These are phyloP conservation scores for Desoria tigrina DNA, from an alignment of 2,888 invertebrate species.

Conservation along the genomic window DNA sequence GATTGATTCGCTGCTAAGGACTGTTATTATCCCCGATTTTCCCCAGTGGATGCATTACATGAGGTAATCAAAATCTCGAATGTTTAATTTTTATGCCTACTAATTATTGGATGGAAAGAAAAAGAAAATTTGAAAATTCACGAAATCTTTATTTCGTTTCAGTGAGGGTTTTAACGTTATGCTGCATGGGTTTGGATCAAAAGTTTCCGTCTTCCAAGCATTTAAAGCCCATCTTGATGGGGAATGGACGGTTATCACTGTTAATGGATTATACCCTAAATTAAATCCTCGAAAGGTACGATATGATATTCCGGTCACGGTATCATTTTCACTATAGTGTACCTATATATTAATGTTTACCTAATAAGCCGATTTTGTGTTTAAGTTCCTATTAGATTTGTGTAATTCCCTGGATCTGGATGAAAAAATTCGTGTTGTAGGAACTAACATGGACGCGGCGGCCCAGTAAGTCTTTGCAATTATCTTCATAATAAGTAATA, in stretches of 20 bases:
- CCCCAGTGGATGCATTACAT: conserved; percentile 44
- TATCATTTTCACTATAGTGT: background rate
- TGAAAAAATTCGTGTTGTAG: conserved; percentile 9
- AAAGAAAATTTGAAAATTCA: background rate
- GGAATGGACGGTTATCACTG: conserved; percentile 71
- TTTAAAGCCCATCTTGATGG: conserved; percentile 68
- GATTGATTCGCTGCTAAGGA: conserved; percentile 13
- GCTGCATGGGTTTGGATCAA: conserved; percentile 88
- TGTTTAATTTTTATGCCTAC: too few relatives aligned
- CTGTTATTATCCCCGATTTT: conserved; percentile 33
- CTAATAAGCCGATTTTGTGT: too few relatives aligned
- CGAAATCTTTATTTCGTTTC: background rate
- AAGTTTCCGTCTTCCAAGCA: conserved; percentile 71
- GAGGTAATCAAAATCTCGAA: conserved; percentile 34
- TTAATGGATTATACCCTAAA: conserved; percentile 92
- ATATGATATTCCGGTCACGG: too few relatives aligned
- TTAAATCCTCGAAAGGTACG: conserved; percentile 75
- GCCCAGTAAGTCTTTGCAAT: conserved; percentile 28
- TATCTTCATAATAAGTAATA: background rate
- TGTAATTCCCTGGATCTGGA: conserved; percentile 13
- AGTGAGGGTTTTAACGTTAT: conserved; percentile 84
- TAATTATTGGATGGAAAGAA: too few relatives aligned
- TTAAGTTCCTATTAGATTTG: conserved; percentile 26
- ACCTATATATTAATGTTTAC: too few relatives aligned
- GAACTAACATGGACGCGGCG: conserved; percentile 29